These are phyloP conservation scores for Trichechus manatus DNA, from an alignment of 2,113 vertebrate species.

Conservation along the genomic window DNA sequence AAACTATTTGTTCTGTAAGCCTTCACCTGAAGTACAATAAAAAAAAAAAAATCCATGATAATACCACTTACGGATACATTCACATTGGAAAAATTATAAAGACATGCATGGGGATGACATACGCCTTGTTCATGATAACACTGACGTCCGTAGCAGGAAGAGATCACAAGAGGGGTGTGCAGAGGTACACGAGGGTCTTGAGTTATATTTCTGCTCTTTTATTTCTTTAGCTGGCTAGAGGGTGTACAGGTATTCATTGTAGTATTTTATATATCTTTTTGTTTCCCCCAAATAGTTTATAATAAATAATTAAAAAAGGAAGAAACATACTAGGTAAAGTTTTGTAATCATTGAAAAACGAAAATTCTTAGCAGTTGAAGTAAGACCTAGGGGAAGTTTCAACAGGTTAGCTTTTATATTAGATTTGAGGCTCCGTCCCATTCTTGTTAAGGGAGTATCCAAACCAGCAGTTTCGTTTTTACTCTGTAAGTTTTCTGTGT, in stretches of 20 bases:
- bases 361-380: not conserved
- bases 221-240: not conserved
- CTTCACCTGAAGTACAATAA: too few species aligned
- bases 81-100: not conserved
- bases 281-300: not conserved
- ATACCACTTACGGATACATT: not conserved
- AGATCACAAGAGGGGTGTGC: not conserved
- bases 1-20: too few species aligned
- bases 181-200: accelerated
- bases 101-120: not conserved
- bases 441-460: not conserved
- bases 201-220: not conserved
- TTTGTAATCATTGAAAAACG: not conserved
- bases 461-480: not conserved
- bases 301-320: not conserved
- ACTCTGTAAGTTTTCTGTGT: not conserved
- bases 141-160: not conserved
- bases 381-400: not conserved
- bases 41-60: not conserved
- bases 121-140: accelerated
- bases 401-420: not conserved
- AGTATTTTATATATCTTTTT: not conserved
- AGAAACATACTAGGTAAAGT: not conserved
- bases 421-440: not conserved
- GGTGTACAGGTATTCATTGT: not conserved